Conservation (phyloP, 1,140 invertebrate species). For the Zaprionus nigranus region DNA sequence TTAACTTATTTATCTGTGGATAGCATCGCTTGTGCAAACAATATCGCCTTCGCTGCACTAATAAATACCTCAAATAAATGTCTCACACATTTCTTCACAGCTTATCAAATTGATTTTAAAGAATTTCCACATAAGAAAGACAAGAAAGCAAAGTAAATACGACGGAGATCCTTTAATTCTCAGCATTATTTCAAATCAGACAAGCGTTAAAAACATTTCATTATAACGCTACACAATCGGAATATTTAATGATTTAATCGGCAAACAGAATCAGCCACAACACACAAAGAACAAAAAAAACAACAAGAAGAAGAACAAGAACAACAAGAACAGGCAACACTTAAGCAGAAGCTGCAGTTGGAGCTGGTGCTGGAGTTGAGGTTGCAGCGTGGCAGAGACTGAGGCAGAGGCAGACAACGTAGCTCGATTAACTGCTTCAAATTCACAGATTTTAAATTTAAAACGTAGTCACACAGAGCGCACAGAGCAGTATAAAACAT, state of each 20-base stretch:
- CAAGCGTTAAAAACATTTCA: conserved; percentile 84
- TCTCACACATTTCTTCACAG: conserved; percentile 19
- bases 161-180: conserved; percentile 76
- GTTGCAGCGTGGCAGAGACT: background rate
- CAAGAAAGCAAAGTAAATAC: conserved; percentile 47
- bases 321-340: conserved; percentile 54
- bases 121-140: conserved; percentile 61
- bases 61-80: background rate
- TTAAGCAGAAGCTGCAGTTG: conserved; percentile 58
- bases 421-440: conserved; percentile 80
- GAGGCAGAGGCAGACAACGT: conserved; percentile 29
- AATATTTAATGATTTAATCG: conserved; percentile 85
- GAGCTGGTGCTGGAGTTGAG: conserved; percentile 10
- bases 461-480: conserved; percentile 67
- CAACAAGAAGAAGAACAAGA: conserved; percentile 15
- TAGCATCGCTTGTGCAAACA: no score
- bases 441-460: conserved; percentile 83
- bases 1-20: no score
- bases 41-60: background rate
- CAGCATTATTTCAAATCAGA: conserved; percentile 81
- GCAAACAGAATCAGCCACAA: conserved; percentile 58
- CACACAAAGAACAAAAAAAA: conserved; percentile 36
- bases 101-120: conserved; percentile 50
- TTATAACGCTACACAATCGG: conserved; percentile 84
- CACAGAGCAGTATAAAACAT: conserved; percentile 59